These are phyloP conservation scores for Tyrannus savana DNA, from an alignment of 2,113 vertebrate species.

Conservation along the genomic window DNA sequence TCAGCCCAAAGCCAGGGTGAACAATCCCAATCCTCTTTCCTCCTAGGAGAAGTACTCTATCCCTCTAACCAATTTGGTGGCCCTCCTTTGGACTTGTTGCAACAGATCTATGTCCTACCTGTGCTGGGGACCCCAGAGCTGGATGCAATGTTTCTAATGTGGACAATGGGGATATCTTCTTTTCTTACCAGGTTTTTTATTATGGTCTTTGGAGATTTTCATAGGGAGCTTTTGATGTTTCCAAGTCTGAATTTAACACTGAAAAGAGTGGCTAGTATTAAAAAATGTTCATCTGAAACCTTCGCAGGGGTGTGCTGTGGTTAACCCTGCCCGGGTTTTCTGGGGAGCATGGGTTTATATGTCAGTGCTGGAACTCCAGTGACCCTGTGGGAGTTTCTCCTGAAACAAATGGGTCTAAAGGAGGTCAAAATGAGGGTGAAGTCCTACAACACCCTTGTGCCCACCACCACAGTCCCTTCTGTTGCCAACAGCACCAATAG, in stretches of 20 bases:
- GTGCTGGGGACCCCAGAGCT: neutral
- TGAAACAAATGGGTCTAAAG: neutral
- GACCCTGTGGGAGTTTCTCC: neutral
- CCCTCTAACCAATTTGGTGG: neutral
- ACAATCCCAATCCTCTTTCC: neutral
- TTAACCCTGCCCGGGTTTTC: neutral
- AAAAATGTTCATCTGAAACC: neutral
- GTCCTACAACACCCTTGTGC: neutral
- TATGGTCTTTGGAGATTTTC: neutral
- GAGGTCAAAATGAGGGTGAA: neutral
- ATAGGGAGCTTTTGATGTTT: neutral
- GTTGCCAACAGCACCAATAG: neutral
- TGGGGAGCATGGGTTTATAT: neutral
- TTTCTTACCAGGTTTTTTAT: neutral
- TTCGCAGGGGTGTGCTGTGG: neutral
- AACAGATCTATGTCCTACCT: neutral
- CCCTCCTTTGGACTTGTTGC: neutral
- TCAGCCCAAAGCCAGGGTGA: neutral
- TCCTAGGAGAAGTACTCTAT: neutral
- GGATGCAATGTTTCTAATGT: neutral
- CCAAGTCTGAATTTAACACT: neutral
- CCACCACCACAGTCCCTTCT: neutral
- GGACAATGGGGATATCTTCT: neutral
- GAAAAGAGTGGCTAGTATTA: neutral
- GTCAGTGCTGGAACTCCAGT: neutral